Evolutionary conservation across 2,888 invertebrate genomes (phyloP).

Genomic region (Ochropacha duplaris): DNA sequence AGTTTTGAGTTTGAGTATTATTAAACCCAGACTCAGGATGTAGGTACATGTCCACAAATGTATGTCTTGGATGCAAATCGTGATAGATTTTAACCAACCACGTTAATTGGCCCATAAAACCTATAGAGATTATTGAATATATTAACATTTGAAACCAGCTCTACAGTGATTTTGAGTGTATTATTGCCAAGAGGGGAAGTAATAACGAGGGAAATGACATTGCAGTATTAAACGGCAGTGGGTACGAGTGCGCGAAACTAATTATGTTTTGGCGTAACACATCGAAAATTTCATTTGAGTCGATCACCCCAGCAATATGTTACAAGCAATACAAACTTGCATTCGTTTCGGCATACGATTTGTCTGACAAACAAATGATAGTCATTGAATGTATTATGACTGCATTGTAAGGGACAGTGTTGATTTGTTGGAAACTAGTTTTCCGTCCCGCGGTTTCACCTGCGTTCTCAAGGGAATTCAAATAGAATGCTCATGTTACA

Average conservation of each 20-base stretch:
- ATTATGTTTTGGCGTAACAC: constrained; percentile 41
- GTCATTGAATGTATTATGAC: neutral
- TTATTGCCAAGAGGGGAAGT: neutral
- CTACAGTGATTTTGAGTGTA: neutral
- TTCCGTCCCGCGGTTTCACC: too few species aligned
- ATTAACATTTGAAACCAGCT: neutral
- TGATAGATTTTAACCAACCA: too few species aligned
- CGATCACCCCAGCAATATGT: constrained; percentile 11
- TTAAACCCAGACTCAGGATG: too few species aligned
- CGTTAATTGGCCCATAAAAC: too few species aligned
- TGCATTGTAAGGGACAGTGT: neutral
- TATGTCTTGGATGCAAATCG: too few species aligned
- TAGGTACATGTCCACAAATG: too few species aligned
- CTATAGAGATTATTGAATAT: neutral
- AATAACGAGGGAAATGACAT: constrained; percentile 11
- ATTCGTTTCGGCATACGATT: constrained; percentile 14
- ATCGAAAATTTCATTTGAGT: constrained; percentile 39
- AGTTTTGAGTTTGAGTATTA: too few species aligned
- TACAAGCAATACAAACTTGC: constrained; percentile 2
- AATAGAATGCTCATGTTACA: too few species aligned
- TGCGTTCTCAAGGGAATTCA: too few species aligned
- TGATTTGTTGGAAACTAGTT: too few species aligned
- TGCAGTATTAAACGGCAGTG: constrained; percentile 3
- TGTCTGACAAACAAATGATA: constrained; percentile 7
- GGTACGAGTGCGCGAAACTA: constrained; percentile 44